phyloP scores from a whole-genome alignment of 2,797 vertebrate genomes.

The Salarias fasciatus region DNA sequence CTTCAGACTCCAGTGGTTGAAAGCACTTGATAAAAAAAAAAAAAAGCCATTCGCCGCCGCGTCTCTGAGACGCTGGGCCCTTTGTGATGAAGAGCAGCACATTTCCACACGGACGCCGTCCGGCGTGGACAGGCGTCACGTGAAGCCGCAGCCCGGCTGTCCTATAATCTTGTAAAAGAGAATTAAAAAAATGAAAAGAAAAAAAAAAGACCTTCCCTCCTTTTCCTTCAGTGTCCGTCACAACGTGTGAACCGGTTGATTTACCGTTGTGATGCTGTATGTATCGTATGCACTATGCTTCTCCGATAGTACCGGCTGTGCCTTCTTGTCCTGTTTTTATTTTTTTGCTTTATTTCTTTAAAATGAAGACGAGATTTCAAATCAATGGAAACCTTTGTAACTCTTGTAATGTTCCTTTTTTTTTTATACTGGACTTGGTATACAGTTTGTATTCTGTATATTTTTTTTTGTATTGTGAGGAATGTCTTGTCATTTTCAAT shows the following conservation, averaged over 20 bases:
- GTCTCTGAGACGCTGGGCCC: conserved; percentile 64
- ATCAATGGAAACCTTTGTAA: conserved; percentile 85
- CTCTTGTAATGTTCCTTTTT: conserved; percentile 77
- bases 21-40: conserved; percentile 73
- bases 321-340: conserved; percentile 77
- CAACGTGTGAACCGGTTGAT: conserved; percentile 83
- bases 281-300: conserved; percentile 91
- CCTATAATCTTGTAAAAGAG: conserved; percentile 47
- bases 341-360: conserved; percentile 85
- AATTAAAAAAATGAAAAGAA: conserved; percentile 6
- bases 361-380: conserved; percentile 85
- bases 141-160: conserved; percentile 36
- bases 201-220: not conserved
- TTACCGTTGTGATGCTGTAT: conserved; percentile 70
- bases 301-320: conserved; percentile 94
- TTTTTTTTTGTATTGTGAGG: conserved; percentile 89
- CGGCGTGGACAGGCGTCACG: conserved; percentile 49
- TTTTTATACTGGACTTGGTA: conserved; percentile 88
- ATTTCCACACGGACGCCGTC: conserved; percentile 64
- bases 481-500: conserved; percentile 84
- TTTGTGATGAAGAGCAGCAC: conserved; percentile 65
- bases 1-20: conserved; percentile 70
- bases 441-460: conserved; percentile 87
- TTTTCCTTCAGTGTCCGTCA: conserved; percentile 56
- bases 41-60: conserved; percentile 64